Evolutionary conservation across 2,113 vertebrate genomes (phyloP), one percentile per base, ranked within the genome.

Genomic region (Ictidomys tridecemlineatus): DNA sequence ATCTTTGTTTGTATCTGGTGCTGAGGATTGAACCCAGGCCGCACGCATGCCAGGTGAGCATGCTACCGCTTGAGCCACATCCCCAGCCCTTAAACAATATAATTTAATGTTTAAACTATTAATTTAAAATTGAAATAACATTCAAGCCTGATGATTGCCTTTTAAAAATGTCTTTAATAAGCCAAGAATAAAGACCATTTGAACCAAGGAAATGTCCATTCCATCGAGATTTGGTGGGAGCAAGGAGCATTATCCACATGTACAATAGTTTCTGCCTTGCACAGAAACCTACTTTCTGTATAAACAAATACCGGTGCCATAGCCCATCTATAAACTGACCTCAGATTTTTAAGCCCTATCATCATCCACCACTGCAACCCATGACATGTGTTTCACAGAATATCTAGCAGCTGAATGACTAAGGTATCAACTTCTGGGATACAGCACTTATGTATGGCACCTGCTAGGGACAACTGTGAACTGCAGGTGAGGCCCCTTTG

Each of bases 401-500:
- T 90, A 72, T 11, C 85, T n/a, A 61, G 84, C 97, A 96, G 97
- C 94, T 96, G 97, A 95, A 84, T 5, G 84, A 80, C 28, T 80
- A 82, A 92, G 69, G 80, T 37, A 42, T 97, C 77, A 58, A 13
- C 96, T 90, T 96, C 72, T 74, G 70, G 72, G 34, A 34, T 12
- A 16, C 6, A n/a, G 58, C 28, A 82, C 26, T 73, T 80, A 65
- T 2, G 87, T 42, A 8, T 20, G 70, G 24, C 97, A 96, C 37
- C 73, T 91, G 94, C 91, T 91, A 37, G 69, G 58, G 73, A 96
- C 97, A 97, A 93, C 97, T 97, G 98, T 13, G 80, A 89, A 82
- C 82, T 86, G 69, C 78, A 93, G 80, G 89, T 97, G 91, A 93
- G 67, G 28, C 12, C 73, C 87, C 92, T 85, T 76, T 93, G 86